A percentile compares a stretch with the other conserved stretches of the same genome.
phyloP scores from a whole-genome alignment of 2,888 invertebrate genomes.

The Syrista parreyssii region DNA sequence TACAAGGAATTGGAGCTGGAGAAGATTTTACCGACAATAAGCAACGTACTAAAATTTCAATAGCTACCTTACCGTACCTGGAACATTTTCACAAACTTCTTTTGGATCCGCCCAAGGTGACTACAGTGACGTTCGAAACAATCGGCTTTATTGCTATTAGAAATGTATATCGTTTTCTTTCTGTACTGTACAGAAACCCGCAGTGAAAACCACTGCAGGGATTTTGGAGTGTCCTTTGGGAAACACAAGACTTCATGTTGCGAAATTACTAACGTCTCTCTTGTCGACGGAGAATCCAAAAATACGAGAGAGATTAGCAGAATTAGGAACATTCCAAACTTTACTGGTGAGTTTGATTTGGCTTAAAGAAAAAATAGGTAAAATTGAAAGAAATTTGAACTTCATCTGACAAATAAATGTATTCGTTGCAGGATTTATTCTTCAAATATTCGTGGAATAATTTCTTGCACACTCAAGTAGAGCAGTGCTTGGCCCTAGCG shows the following conservation, averaged over 20 bases:
- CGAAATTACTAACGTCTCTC: constrained; percentile 82
- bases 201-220: constrained; percentile 78
- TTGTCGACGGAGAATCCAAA: constrained; percentile 79
- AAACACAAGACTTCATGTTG: constrained; percentile 82
- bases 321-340: constrained; percentile 70
- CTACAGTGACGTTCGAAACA: constrained; percentile 25
- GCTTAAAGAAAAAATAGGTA: constrained; percentile 6
- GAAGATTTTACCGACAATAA: constrained; percentile 68
- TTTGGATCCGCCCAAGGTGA: constrained; percentile 78
- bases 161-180: constrained; percentile 5
- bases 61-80: constrained; percentile 75
- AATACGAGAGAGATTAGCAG: constrained; percentile 75
- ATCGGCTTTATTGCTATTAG: not conserved
- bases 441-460: constrained; percentile 94
- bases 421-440: constrained; percentile 81
- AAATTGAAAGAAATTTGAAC: not conserved
- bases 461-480: constrained; percentile 93
- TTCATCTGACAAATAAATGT: not conserved
- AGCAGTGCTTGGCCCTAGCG: constrained; percentile 81
- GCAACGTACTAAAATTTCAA: constrained; percentile 73
- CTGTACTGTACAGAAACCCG: constrained; percentile 68
- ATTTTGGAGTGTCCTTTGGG: constrained; percentile 81
- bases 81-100: constrained; percentile 78
- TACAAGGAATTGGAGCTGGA: constrained; percentile 57
- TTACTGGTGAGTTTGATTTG: constrained; percentile 67